Base-by-base conservation (phyloP, 2,888 invertebrate genomes). In the Brachyopa scutellaris region DNA sequence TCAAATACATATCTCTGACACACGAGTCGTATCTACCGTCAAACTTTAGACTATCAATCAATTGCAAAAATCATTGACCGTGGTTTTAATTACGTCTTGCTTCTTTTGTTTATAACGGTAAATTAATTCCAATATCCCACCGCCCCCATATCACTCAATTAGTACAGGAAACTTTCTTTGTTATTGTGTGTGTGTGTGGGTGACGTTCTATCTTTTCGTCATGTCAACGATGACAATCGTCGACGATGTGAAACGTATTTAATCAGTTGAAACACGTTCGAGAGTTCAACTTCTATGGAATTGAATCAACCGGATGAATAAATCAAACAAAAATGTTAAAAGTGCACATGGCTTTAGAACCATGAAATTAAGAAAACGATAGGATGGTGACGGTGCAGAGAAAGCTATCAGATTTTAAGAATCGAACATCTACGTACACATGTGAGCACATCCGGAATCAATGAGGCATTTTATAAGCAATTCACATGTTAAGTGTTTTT, bases 231-330 rank as follows among this genome's bases (percentile, higher is more conserved):
- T 38, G 57, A 38, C 69, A 69, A 59, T 49, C 19, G 19, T 31
- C 49, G 21, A 13, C 40, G 29, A 66, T 53, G 31, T 17, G 4
- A 33, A 38, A 38, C 38, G 38, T 29, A 70, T 26, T 72, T 72
- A 72, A 72, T 72, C 61, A 72, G 70, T 61, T n/a, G 40, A 33
- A 31, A 33, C 70, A 72, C 70, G 70, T 72, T 40, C 61, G 40
- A 31, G 13, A n/a, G 38, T 40, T 23, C 19, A 42, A 70, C 51
- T 38, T 49, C 26, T 59, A 70, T 72, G 51, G 36, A 69, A 38
- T 61, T 21, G 31, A 72, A 72, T 61, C 61, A 69, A 69, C 36
- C 57, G 55, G 40, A 51, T 36, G 51, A 42, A 61, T 61, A 33
- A 26, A 59, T 45, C 53, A 55, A 21, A 45, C n/a, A n/a, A 5